Conservation (phyloP, 2,797 vertebrate genomes). For the Sebastes miniatus region DNA sequence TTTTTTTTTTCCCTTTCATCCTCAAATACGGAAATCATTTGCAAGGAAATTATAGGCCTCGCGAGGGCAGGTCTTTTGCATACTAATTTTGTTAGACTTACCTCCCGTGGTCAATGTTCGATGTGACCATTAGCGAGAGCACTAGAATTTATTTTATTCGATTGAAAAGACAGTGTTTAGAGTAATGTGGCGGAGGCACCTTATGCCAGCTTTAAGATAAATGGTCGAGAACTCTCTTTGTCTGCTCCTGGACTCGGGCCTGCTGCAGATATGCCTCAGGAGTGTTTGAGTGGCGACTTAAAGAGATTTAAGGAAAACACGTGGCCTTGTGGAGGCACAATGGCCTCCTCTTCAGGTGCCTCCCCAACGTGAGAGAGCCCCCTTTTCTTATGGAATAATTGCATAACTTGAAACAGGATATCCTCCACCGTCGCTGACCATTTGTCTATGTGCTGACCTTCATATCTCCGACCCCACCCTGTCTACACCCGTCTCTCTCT, state of each 20-base stretch:
- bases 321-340: conserved; percentile 58
- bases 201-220: conserved; percentile 58
- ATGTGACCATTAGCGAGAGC: conserved; percentile 91
- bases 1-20: conserved; percentile 88
- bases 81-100: conserved; percentile 99
- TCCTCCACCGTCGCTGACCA: conserved; percentile 25
- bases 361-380: conserved; percentile 38
- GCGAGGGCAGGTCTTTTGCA: conserved; percentile 95
- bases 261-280: conserved; percentile 26
- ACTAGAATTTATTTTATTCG: conserved; percentile 82
- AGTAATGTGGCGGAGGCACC: conserved; percentile 64
- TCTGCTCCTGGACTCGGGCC: conserved; percentile 35
- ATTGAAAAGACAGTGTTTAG: conserved; percentile 63
- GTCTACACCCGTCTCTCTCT: background rate
- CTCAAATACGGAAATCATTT: conserved; percentile 94
- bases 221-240: conserved; percentile 42
- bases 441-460: conserved; percentile 42
- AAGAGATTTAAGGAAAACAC: conserved; percentile 56
- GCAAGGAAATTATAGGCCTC: conserved; percentile 97
- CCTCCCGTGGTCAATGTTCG: conserved; percentile 92
- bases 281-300: conserved; percentile 47
- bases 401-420: conserved; percentile 42
- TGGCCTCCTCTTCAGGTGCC: conserved; percentile 61
- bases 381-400: conserved; percentile 45
- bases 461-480: conserved; percentile 32